Percentiles rank a stretch among this genome's conserved stretches.
Evolutionary conservation across 2,797 vertebrate species (phyloP).

Genomic region (Ctenosaura bakeri): DNA sequence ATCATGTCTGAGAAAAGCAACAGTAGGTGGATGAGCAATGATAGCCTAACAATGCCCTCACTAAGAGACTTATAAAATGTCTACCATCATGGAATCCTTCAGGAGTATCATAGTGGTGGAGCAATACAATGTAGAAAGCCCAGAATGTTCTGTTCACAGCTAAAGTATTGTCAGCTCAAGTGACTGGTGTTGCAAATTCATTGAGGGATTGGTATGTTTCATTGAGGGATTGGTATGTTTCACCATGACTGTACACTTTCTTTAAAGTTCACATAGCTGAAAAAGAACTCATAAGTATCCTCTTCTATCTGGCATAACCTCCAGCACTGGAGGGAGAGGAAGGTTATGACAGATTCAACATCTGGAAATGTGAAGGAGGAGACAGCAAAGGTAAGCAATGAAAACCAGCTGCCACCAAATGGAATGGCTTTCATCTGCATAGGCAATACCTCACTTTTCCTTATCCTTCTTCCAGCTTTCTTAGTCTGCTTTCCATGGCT

Average conservation of each 20-base stretch:
- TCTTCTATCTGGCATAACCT: neutral
- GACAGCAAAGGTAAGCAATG: neutral
- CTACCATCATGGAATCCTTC: neutral
- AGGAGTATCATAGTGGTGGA: neutral
- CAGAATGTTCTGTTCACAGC: neutral
- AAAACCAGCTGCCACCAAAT: neutral
- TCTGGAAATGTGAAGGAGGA: neutral
- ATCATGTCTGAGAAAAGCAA: too few relatives aligned
- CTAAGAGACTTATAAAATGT: neutral
- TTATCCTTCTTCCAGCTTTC: neutral
- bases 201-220: neutral
- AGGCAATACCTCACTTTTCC: neutral
- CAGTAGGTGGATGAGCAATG: neutral
- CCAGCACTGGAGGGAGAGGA: too few relatives aligned
- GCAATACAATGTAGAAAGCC: neutral
- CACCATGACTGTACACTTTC: neutral
- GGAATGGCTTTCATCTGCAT: too few relatives aligned
- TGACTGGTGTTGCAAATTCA: neutral
- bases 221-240: neutral
- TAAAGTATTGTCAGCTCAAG: neutral
- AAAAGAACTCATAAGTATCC: neutral
- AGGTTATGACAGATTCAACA: too few relatives aligned
- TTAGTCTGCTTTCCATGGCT: neutral
- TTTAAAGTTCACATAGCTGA: neutral
- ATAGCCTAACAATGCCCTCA: neutral